A percentile compares a stretch with the other conserved stretches of the same genome.
These are phyloP conservation scores for Phasia obesa DNA, from an alignment of 2,888 invertebrate genomes.

Conservation along the genomic window DNA sequence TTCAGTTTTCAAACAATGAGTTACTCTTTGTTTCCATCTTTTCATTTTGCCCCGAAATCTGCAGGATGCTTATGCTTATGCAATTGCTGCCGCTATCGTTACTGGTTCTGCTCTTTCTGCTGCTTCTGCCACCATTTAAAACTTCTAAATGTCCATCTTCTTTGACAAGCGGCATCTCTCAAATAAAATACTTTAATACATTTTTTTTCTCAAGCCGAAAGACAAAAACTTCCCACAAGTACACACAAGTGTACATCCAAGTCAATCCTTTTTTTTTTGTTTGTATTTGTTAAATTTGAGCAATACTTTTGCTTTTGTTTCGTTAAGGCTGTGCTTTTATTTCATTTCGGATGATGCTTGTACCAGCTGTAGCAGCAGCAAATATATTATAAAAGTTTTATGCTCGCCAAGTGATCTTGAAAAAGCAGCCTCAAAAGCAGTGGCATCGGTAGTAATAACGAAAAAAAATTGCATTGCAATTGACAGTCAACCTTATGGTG, in stretches of 20 bases:
- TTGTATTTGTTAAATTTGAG: slow-evolving; percentile 5
- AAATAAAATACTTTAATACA: slow-evolving; percentile 67
- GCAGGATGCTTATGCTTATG: slow-evolving; percentile 56
- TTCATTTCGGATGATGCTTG: not conserved
- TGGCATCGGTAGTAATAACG: slow-evolving; percentile 12
- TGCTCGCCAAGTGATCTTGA: slow-evolving; percentile 55
- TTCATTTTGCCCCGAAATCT: slow-evolving; percentile 25
- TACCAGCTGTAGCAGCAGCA: slow-evolving; percentile 19
- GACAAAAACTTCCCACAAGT: slow-evolving; percentile 68
- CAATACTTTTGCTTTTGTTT: slow-evolving; percentile 68
- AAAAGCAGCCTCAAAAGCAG: slow-evolving; percentile 4
- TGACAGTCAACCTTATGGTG: slow-evolving; percentile 58
- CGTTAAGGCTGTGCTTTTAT: slow-evolving; percentile 4
- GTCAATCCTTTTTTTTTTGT: slow-evolving; percentile 6
- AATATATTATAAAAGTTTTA: slow-evolving; percentile 43
- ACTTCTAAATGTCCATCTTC: slow-evolving; percentile 70
- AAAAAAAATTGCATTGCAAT: slow-evolving; percentile 56
- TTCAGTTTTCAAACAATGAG: slow-evolving; percentile 66
- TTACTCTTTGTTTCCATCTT: slow-evolving; percentile 48
- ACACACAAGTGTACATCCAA: slow-evolving; percentile 11
- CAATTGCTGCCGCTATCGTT: slow-evolving; percentile 13
- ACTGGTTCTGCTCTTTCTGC: slow-evolving; percentile 28
- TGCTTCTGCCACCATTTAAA: slow-evolving; percentile 65
- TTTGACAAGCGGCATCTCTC: slow-evolving; percentile 70
- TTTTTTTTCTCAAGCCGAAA: slow-evolving; percentile 54